Evolutionary conservation across 2,113 vertebrate species (phyloP).

Genomic region (Empidonax traillii): DNA sequence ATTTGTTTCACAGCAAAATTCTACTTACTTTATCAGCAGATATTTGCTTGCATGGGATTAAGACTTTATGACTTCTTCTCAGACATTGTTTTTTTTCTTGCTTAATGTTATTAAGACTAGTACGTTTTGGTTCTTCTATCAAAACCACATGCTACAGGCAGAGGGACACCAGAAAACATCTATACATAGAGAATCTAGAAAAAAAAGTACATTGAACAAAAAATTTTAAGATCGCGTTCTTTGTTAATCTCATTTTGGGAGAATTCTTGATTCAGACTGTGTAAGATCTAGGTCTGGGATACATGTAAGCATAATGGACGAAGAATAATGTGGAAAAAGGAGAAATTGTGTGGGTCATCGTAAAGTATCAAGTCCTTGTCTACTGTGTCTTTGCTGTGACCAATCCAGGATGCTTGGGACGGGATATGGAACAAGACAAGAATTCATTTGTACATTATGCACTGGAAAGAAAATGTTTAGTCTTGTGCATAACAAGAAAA

Average conservation of each 20-base stretch:
- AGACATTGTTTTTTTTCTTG: rapidly evolving
- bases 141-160: not conserved
- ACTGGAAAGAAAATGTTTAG: not conserved
- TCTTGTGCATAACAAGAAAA: not conserved
- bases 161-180: not conserved
- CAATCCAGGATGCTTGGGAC: not conserved
- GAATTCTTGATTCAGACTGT: not conserved
- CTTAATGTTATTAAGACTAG: not conserved
- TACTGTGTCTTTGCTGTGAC: not conserved
- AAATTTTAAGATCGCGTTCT: not conserved
- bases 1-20: not conserved
- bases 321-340: not conserved
- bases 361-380: not conserved
- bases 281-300: not conserved
- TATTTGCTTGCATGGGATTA: not conserved
- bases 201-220: not conserved
- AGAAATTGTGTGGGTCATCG: not conserved
- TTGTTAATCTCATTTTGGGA: not conserved
- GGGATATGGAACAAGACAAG: not conserved
- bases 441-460: not conserved
- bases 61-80: not conserved
- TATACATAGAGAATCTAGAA: not conserved
- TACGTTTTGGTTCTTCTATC: not conserved
- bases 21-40: not conserved
- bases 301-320: not conserved